Evolutionary conservation across 2,113 vertebrate genomes (phyloP).

Genomic region (Thymallus thymallus): DNA sequence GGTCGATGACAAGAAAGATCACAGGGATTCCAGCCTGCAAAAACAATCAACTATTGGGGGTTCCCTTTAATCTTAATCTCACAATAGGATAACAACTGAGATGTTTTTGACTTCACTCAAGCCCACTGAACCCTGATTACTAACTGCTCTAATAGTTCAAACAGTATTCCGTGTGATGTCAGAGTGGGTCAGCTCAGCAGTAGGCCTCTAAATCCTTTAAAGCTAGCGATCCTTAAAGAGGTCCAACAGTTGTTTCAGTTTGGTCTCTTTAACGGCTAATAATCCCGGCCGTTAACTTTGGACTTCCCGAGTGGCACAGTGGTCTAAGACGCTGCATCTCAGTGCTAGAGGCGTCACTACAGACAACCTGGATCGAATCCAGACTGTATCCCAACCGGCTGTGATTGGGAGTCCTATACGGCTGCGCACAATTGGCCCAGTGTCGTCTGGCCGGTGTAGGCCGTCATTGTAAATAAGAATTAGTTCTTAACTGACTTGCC

Average conservation of each 20-base stretch:
- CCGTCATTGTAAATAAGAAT: too few relatives aligned
- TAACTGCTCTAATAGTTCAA: not conserved
- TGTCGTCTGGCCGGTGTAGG: too few relatives aligned
- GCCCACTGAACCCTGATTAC: conserved; percentile 1
- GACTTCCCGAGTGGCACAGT: too few relatives aligned
- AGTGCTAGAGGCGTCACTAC: too few relatives aligned
- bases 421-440: too few relatives aligned
- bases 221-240: not conserved
- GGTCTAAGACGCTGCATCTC: too few relatives aligned
- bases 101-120: not conserved
- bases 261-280: conserved; percentile 7
- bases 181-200: conserved; percentile 2
- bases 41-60: not conserved
- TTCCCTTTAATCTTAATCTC: not conserved
- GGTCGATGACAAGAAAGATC: too few relatives aligned
- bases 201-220: not conserved
- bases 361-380: too few relatives aligned
- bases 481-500: too few relatives aligned
- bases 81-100: not conserved
- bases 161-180: conserved; percentile 10
- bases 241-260: not conserved
- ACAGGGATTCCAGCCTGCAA: not conserved
- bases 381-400: too few relatives aligned
- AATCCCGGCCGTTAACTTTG: not conserved
- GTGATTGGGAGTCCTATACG: too few relatives aligned